Conservation (phyloP, 2,888 invertebrate species). For the Glomeris marginata region DNA sequence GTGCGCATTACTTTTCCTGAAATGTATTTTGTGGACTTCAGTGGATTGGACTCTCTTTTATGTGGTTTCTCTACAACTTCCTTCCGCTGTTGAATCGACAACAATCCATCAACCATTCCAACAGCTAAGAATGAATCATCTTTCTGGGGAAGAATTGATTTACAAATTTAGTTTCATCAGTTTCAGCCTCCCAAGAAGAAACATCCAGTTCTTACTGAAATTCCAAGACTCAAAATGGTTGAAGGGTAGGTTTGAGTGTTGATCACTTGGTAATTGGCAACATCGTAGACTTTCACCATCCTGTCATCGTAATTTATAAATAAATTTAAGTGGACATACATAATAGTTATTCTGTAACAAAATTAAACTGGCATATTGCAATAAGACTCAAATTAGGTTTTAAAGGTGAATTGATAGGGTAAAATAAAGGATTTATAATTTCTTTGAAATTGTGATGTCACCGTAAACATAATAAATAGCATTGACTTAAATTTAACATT, state of each 20-base stretch:
- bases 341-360: no score
- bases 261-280: conserved; percentile 67
- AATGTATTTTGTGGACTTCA: neutral
- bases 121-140: conserved; percentile 72
- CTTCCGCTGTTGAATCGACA: conserved; percentile 68
- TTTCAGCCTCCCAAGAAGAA: neutral
- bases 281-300: conserved; percentile 84
- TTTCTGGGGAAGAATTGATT: conserved; percentile 27
- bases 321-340: no score
- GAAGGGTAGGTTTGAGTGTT: conserved; percentile 83
- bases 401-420: no score
- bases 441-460: no score
- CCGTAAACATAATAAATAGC: conserved; percentile 20
- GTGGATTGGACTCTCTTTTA: neutral
- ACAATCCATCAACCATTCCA: conserved; percentile 82
- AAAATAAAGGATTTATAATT: no score
- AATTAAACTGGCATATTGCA: no score
- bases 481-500: conserved; percentile 1
- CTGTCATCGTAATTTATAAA: no score
- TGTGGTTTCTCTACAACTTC: conserved; percentile 27
- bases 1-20: neutral
- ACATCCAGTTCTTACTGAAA: conserved; percentile 36
- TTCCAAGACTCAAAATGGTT: conserved; percentile 70
- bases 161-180: neutral
- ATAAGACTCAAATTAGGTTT: no score